Evolutionary conservation across 92 coral and sea anemone species (phyloP).

Genomic region (Palythoa grandis): DNA sequence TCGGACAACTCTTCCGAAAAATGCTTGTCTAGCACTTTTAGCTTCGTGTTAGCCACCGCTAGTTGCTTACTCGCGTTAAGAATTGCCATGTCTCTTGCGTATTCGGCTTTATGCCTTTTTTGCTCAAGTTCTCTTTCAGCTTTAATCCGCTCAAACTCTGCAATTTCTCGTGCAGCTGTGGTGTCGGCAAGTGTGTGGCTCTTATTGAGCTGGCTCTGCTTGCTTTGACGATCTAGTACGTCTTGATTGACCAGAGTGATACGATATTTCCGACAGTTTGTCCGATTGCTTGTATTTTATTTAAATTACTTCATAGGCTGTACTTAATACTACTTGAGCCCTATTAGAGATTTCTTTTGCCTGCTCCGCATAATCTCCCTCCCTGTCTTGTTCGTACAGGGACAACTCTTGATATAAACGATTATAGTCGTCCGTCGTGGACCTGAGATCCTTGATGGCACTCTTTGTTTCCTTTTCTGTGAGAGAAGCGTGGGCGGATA

Average conservation of each 20-base stretch:
- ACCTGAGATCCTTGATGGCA: too few relatives aligned
- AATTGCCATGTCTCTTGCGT: background rate
- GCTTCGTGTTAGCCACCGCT: too few relatives aligned
- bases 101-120: background rate
- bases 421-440: too few relatives aligned
- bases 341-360: background rate
- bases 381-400: too few relatives aligned
- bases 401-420: too few relatives aligned
- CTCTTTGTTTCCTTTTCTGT: too few relatives aligned
- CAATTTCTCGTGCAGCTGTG: background rate
- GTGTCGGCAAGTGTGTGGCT: background rate
- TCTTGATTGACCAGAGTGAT: background rate
- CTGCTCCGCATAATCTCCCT: too few relatives aligned
- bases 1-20: too few relatives aligned
- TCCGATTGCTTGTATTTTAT: background rate
- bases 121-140: background rate
- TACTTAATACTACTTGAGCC: background rate
- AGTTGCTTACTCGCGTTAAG: too few relatives aligned
- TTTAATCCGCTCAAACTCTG: background rate
- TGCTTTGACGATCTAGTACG: background rate
- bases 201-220: background rate
- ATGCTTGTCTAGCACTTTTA: too few relatives aligned
- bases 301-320: background rate
- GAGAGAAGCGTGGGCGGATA: too few relatives aligned
- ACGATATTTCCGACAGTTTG: background rate